phyloP scores from a whole-genome alignment of 1,140 invertebrate genomes.

The Brachionus rotundiformis region DNA sequence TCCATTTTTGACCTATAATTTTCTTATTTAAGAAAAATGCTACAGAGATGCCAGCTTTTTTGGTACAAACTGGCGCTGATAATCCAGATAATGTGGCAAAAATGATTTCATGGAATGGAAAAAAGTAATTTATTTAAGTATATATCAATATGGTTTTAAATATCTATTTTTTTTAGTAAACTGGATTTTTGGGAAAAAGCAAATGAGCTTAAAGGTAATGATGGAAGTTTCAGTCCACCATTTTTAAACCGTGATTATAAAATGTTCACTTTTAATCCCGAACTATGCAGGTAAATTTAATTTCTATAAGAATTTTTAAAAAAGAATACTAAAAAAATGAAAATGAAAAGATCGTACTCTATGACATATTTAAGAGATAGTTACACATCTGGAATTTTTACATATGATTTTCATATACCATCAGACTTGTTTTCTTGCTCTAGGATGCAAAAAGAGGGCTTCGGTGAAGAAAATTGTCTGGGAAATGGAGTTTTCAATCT shows the following conservation, averaged over 20 bases:
- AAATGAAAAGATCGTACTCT: background rate
- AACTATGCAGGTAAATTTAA: conserved; percentile 38
- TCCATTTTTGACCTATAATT: background rate
- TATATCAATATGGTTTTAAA: too few relatives aligned
- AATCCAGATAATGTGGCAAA: background rate
- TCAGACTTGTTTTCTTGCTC: conserved; percentile 1
- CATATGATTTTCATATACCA: conserved; percentile 47
- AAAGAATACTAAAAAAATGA: background rate
- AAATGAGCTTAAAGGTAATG: conserved; percentile 19
- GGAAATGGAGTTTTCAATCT: conserved; percentile 39
- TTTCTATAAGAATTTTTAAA: background rate
- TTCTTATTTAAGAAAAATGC: conserved; percentile 24
- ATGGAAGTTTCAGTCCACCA: conserved; percentile 22
- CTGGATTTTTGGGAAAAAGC: conserved; percentile 27
- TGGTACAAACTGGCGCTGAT: background rate
- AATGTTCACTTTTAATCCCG: background rate
- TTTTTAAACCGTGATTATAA: background rate
- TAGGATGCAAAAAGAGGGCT: conserved; percentile 26
- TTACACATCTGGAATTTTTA: background rate
- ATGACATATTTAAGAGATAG: conserved; percentile 24
- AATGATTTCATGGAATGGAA: background rate
- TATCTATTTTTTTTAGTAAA: background rate
- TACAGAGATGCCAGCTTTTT: background rate
- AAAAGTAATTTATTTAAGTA: too few relatives aligned
- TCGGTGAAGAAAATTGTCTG: background rate